These are phyloP conservation scores for Menidia beryllina DNA, from an alignment of 2,113 vertebrate species.

Conservation along the genomic window DNA sequence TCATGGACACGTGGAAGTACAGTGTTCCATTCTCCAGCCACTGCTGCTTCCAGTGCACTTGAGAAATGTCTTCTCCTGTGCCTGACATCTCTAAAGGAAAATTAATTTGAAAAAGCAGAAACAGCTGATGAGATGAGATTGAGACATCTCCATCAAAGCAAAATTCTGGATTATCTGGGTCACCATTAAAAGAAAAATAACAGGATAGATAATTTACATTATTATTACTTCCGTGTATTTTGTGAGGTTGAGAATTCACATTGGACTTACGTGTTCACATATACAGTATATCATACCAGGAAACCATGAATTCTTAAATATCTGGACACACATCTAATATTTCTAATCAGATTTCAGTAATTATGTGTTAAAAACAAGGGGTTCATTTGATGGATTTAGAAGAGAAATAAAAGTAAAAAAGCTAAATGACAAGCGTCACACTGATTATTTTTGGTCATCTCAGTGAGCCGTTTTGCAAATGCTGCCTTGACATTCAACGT, in stretches of 20 bases:
- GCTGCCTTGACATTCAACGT: constrained; percentile 28
- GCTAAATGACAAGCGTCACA: too few species aligned
- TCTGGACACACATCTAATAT: too few species aligned
- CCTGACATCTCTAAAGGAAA: constrained; percentile 93
- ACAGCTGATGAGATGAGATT: neutral
- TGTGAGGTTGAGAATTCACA: constrained; percentile 17
- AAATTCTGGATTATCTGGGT: too few species aligned
- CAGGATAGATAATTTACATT: too few species aligned
- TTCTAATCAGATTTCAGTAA: too few species aligned
- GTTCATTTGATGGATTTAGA: neutral
- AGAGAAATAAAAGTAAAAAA: constrained; percentile 9
- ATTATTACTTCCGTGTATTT: too few species aligned
- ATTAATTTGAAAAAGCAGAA: neutral
- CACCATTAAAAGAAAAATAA: too few species aligned
- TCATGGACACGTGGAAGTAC: constrained; percentile 95
- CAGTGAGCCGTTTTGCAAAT: constrained; percentile 27
- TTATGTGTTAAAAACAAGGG: too few species aligned
- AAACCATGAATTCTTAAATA: too few species aligned
- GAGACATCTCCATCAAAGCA: constrained; percentile 4
- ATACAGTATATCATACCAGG: too few species aligned
- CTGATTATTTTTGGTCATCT: constrained; percentile 14
- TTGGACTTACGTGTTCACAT: too few species aligned
- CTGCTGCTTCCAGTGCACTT: constrained; percentile 99
- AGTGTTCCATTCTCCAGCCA: constrained; percentile 98
- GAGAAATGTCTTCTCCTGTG: constrained; percentile 89